Conservation (phyloP, 2,797 vertebrate genomes). For the Eulemur coronatus region DNA sequence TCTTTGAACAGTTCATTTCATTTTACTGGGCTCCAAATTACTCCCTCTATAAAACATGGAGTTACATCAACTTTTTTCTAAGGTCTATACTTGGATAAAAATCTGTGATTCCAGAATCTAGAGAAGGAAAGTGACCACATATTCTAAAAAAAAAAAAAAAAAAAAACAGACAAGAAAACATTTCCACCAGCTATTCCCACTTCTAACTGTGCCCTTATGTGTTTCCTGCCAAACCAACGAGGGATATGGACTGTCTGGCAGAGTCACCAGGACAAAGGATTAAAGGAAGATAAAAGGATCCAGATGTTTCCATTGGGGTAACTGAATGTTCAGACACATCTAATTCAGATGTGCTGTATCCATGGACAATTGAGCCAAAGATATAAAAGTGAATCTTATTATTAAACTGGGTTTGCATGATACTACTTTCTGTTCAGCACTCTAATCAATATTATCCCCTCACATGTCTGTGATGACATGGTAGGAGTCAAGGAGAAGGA, state of each 20-base stretch:
- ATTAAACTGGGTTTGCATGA: conserved; percentile 38
- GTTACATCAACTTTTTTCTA: neutral
- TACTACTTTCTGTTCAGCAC: neutral
- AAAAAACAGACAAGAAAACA: conserved; percentile 43
- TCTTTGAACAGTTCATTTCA: neutral
- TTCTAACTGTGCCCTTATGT: conserved; percentile 54
- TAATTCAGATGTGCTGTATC: conserved; percentile 69
- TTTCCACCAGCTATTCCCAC: conserved; percentile 23
- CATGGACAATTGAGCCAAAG: conserved; percentile 47
- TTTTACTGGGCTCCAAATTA: conserved; percentile 26
- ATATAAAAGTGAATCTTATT: conserved; percentile 57
- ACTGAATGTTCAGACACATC: conserved; percentile 76
- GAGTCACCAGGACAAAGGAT: conserved; percentile 66
- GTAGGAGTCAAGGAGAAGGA: neutral
- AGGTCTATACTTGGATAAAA: conserved; percentile 43
- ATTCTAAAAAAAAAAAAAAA: neutral
- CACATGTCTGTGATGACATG: neutral
- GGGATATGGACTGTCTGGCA: conserved; percentile 62
- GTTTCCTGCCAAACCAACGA: conserved; percentile 67
- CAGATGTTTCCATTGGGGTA: conserved; percentile 75
- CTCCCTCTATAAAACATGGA: neutral
- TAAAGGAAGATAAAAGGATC: conserved; percentile 70
- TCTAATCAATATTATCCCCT: conserved; percentile 1
- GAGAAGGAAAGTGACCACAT: neutral
- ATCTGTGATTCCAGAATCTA: conserved; percentile 1